These are phyloP conservation scores for Apoderus coryli DNA, from an alignment of 2,888 invertebrate species.

Conservation along the genomic window DNA sequence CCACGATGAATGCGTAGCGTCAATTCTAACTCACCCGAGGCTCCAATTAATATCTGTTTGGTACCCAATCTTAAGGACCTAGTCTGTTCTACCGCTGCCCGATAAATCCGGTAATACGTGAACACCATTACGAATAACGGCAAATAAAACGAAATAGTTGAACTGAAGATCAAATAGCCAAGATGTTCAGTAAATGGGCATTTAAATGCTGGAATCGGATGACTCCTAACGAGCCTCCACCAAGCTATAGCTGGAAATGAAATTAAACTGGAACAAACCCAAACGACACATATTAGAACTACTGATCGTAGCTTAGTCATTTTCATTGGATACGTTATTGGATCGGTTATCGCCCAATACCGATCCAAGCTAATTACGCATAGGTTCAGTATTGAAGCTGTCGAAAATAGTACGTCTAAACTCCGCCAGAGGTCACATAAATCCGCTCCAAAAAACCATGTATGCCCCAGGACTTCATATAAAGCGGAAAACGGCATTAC, in stretches of 20 bases:
- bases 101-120: conserved; percentile 91
- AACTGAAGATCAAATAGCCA: conserved; percentile 93
- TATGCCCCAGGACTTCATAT: conserved; percentile 76
- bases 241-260: conserved; percentile 96
- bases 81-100: conserved; percentile 86
- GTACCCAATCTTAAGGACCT: conserved; percentile 81
- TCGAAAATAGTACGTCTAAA: conserved; percentile 90
- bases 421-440: conserved; percentile 99
- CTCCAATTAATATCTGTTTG: conserved; percentile 74
- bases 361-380: conserved; percentile 94
- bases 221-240: conserved; percentile 81
- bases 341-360: conserved; percentile 98
- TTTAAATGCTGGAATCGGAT: conserved; percentile 66
- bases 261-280: conserved; percentile 93
- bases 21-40: conserved; percentile 73
- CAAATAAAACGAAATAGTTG: conserved; percentile 93
- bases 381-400: conserved; percentile 92
- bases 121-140: conserved; percentile 96
- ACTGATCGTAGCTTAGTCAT: conserved; percentile 84
- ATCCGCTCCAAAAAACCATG: conserved; percentile 88
- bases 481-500: conserved; percentile 96
- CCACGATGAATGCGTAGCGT: conserved; percentile 90
- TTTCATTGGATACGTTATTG: conserved; percentile 89
- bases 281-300: conserved; percentile 81
- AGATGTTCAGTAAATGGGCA: conserved; percentile 95